Percentiles rank a stretch among this genome's conserved stretches.
Evolutionary conservation across 2,888 invertebrate species (phyloP).

Genomic region (Eupithecia dodoneata): DNA sequence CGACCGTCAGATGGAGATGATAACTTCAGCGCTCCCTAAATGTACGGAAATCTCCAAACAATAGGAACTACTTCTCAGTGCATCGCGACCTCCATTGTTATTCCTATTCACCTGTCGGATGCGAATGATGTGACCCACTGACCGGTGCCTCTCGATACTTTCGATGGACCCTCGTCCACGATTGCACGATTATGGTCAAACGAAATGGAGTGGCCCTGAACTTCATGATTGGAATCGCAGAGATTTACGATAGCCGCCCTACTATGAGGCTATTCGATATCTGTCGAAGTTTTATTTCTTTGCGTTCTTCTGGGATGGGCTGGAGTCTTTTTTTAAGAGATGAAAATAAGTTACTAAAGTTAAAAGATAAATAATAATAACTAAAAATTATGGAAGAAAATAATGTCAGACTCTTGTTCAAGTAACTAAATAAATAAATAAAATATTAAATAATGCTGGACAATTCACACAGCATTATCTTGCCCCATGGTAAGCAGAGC

Average conservation of each 20-base stretch:
- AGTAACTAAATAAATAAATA: too few relatives aligned
- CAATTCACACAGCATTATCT: too few relatives aligned
- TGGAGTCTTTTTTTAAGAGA: neutral
- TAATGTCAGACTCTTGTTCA: neutral
- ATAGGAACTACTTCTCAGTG: slow-evolving; percentile 44
- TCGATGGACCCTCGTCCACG: slow-evolving; percentile 64
- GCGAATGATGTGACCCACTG: slow-evolving; percentile 58
- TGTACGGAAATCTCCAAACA: slow-evolving; percentile 54
- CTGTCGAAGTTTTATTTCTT: slow-evolving; percentile 1
- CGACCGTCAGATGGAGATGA: slow-evolving; percentile 58
- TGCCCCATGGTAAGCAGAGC: too few relatives aligned
- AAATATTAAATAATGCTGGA: too few relatives aligned
- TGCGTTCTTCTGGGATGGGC: neutral
- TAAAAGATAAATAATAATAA: neutral
- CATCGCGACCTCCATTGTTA: slow-evolving; percentile 56
- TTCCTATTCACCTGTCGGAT: slow-evolving; percentile 63
- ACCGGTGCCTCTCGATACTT: slow-evolving; percentile 65
- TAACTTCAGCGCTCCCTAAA: slow-evolving; percentile 59
- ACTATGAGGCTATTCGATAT: slow-evolving; percentile 23
- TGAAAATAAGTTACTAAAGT: neutral
- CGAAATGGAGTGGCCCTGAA: slow-evolving; percentile 60
- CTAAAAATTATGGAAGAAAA: neutral
- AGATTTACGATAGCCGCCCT: slow-evolving; percentile 55
- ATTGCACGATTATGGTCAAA: slow-evolving; percentile 47
- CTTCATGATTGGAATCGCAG: slow-evolving; percentile 56